Base-by-base conservation (phyloP, 2,797 vertebrate genomes). In the Zalophus californianus region DNA sequence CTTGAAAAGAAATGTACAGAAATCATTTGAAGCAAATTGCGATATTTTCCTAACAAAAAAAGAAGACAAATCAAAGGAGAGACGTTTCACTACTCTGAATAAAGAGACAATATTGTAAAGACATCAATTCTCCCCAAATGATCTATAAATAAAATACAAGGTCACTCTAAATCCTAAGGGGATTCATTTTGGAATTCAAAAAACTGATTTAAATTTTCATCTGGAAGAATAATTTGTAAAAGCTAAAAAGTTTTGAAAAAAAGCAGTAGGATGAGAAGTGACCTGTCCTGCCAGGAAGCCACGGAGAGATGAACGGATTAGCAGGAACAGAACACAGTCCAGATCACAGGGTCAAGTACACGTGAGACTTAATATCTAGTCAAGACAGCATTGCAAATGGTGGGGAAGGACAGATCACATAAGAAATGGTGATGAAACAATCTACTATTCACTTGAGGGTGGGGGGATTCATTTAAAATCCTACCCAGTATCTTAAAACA, bases 211-310 rank as follows among this genome's bases (percentile, higher is more conserved):
- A 79, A 93, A 86, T 66, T 58, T 77, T 91, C 56, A 75, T 79
- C 91, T 95, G 91, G 78, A 95, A 96, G 16, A 96, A 94, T 79
- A 89, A 95, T 83, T 91, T 50, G 78, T 94, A 97, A 60, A 10
- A 96, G 82, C 62, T 77, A 90, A 68, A 54, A 90, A 32, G 44
- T 32, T 87, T 96, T 66, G 32, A 32, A 62, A 29, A 23, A 7
- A 44, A 83, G 27, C 60, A 62, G 21, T 38, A 13, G 25, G 44
- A 75, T 14, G 64, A 89, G 62, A 64, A 77, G n/a, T 25, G 29
- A 18, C 21, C 13, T n/a, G 50, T 27, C 79, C 86, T 62, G 68
- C 75, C 88, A 91, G 91, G 80, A 96, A 94, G 48, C 58, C 41
- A 50, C 23, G 7, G 14, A 80, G 48, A 20, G 78, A 66, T 2